Base-by-base conservation (phyloP, 2,797 vertebrate species). In the Sebastes aleutianus region DNA sequence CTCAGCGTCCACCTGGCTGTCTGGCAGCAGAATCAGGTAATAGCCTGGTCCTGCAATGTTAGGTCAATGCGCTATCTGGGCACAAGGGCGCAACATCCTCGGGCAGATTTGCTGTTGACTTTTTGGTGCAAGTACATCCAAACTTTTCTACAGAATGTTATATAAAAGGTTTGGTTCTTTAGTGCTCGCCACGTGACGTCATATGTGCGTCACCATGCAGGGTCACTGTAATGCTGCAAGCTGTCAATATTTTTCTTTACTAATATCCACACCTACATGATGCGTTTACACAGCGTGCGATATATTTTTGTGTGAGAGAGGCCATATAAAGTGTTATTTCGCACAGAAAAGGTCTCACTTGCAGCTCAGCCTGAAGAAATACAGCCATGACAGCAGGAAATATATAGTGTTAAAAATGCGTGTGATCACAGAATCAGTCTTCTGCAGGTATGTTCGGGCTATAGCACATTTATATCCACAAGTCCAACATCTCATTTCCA, bases 21-120 rank as follows among this genome's bases (percentile, higher is more conserved):
- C 69, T 81, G 61, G 74, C 91, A 87, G 76, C 84, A 88, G 76
- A 78, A 70, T 80, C 76, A 83, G 70, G 88, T 87, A 72, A 84
- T 80, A 70, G 87, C 56, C 57, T 16, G 9, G 70, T 78, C 69
- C 76, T 65, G 82, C 70, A 57, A 50, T 16, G 54, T 70, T 39
- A 80, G 83, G 85, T 91, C 76, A 87, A 29, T 59, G 74, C 76
- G n/a, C 74, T 83, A 24, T 89, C 53, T 71, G 47, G 79, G 58
- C 69, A 84, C 74, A 79, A 65, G 24, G 62, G 47, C 8, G 18
- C 47, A 50, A 50, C 47, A 50, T 9, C 47, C 47, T 50, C 7
- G 3, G 47, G 8, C 7, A 20, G 7, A 20, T 20, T 50, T 50
- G 47, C 47, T 50, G 47, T 50, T 47, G 43, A 16, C 16, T 47